Evolutionary conservation across 2,888 invertebrate genomes (phyloP).

Genomic region (Hyposoter didymator): DNA sequence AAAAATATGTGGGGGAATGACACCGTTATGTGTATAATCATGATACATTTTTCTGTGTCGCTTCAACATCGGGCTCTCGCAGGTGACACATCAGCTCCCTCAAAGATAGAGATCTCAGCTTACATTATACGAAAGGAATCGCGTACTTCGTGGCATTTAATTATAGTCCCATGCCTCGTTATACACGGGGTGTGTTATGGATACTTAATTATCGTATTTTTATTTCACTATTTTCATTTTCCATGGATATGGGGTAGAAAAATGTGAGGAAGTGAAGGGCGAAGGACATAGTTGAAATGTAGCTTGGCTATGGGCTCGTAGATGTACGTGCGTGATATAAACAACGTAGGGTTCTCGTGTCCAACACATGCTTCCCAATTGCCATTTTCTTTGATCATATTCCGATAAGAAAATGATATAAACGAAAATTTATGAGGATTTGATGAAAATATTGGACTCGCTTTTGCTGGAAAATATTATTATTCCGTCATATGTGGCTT

Average conservation of each 20-base stretch:
- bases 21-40: slow-evolving; percentile 5
- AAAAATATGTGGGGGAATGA: neutral
- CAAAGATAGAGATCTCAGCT: slow-evolving; percentile 57
- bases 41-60: neutral
- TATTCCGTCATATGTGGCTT: neutral
- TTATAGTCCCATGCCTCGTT: slow-evolving; percentile 41
- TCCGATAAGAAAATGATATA: slow-evolving; percentile 56
- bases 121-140: slow-evolving; percentile 54
- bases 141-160: slow-evolving; percentile 54
- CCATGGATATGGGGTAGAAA: slow-evolving; percentile 27
- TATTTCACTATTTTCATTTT: slow-evolving; percentile 19
- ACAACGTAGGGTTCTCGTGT: slow-evolving; percentile 38
- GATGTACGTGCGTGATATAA: slow-evolving; percentile 57
- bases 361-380: slow-evolving; percentile 52
- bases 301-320: slow-evolving; percentile 20
- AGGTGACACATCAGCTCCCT: slow-evolving; percentile 62
- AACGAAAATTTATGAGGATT: slow-evolving; percentile 8
- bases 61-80: slow-evolving; percentile 44
- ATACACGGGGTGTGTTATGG: slow-evolving; percentile 69
- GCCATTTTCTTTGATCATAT: slow-evolving; percentile 55
- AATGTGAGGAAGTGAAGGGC: slow-evolving; percentile 12
- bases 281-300: slow-evolving; percentile 14
- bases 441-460: slow-evolving; percentile 1
- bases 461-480: neutral
- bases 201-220: slow-evolving; percentile 75